Evolutionary conservation across 2,888 invertebrate genomes (phyloP).

Genomic region (Leucoma salicis): DNA sequence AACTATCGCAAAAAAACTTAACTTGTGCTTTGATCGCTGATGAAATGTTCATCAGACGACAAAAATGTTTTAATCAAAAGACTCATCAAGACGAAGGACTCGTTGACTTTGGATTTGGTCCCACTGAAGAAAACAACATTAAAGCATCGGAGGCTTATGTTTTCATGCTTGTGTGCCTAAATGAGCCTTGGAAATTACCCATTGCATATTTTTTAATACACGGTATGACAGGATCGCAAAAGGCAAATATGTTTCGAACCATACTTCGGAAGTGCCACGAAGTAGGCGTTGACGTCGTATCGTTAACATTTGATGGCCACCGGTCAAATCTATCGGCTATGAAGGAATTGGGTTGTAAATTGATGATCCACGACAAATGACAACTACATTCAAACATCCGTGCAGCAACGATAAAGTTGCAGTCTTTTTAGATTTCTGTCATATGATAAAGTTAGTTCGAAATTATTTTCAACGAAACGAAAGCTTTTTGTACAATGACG

Average conservation of each 20-base stretch:
- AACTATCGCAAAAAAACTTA: slow-evolving; percentile 14
- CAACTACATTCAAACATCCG: slow-evolving; percentile 14
- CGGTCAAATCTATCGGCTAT: slow-evolving; percentile 3
- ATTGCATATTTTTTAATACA: slow-evolving; percentile 14
- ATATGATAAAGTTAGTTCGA: slow-evolving; percentile 13
- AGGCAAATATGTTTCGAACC: slow-evolving; percentile 7
- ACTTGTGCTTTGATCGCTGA: slow-evolving; percentile 24
- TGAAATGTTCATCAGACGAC: slow-evolving; percentile 28
- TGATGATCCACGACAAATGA: slow-evolving; percentile 2
- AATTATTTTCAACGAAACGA: slow-evolving; percentile 11
- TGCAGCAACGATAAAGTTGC: slow-evolving; percentile 11
- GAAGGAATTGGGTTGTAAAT: slow-evolving; percentile 5
- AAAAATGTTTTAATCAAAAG: slow-evolving; percentile 18
- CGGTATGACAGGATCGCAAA: slow-evolving; percentile 8
- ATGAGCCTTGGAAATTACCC: slow-evolving; percentile 13
- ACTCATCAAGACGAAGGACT: slow-evolving; percentile 13
- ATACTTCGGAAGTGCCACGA: slow-evolving; percentile 6
- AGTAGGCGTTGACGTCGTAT: slow-evolving; percentile 1
- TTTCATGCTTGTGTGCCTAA: slow-evolving; percentile 8
- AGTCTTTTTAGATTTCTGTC: slow-evolving; percentile 16
- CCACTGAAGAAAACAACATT: slow-evolving; percentile 10
- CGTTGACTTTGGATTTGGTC: slow-evolving; percentile 15
- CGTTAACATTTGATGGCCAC: not conserved
- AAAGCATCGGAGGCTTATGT: slow-evolving; percentile 11
- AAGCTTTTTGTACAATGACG: slow-evolving; percentile 6